Evolutionary conservation across 2,113 vertebrate genomes (phyloP), one percentile per base, ranked within the genome.

Genomic region (Equus przewalskii): DNA sequence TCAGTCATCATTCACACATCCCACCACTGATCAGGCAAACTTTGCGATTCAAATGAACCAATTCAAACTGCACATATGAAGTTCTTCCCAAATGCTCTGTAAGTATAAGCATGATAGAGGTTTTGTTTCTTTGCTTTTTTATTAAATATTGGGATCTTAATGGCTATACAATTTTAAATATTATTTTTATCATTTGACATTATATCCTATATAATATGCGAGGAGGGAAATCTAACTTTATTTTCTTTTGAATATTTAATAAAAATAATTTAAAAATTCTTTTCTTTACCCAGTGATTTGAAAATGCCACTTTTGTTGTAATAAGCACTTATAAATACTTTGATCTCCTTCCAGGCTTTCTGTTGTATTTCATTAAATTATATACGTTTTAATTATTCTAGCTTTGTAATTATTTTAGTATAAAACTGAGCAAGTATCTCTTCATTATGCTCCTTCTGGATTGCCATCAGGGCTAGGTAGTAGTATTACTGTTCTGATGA

Each of bases 301-400:
- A 91, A 91, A 91, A 91, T 91, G 24, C 75, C 62, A 80, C 14
- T 58, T 87, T 90, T 21, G 79, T 65, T 73, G 51, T 65, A 64
- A 76, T 76, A 89, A 64, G 22, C 44, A 78, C 49, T 78, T 89
- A 49, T 76, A 78, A 78, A 78, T 78, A 65, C 49, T 67, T 67
- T 76, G 41, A 13, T 49, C 28, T 41, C 12, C 15, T 54, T 54
- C 36, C 41, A 33, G 60, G 14, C 33, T 79, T 81, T 91, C 60
- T 65, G 30, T 56, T 80, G 26, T 69, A 58, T 70, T 69, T 91
- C 54, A 81, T 69, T 81, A 91, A 81, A 81, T 70, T 91, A 18
- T 26, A 46, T 91, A 81, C 46, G 5, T 44, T 69, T 80, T 80
- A 67, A 80, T 80, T 33, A 67, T 69, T 91, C n/a, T 80, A 21